A percentile compares a stretch with the other conserved stretches of the same genome.
Evolutionary conservation across 2,113 vertebrate species (phyloP).

Genomic region (Alethe diademata): DNA sequence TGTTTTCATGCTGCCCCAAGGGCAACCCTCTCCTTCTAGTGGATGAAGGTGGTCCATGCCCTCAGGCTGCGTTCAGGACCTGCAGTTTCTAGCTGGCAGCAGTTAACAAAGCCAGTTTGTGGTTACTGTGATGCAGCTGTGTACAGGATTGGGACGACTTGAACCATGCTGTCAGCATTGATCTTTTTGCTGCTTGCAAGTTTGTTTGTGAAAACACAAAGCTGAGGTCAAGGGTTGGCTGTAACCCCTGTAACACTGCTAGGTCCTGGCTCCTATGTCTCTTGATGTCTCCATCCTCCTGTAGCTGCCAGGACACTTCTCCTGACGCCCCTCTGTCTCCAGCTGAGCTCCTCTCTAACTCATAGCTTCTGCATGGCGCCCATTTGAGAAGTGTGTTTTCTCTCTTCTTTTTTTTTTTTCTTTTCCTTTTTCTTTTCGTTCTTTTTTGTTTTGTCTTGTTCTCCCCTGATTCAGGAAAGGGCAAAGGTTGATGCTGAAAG

Average conservation of each 20-base stretch:
- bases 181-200: not conserved
- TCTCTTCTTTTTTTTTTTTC: constrained; percentile 40
- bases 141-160: not conserved
- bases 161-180: not conserved
- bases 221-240: not conserved
- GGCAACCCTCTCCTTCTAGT: not conserved
- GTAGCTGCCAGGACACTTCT: not conserved
- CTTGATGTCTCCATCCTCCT: fast-evolving
- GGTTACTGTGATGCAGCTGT: not conserved
- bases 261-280: fast-evolving
- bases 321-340: not conserved
- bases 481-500: constrained; percentile 92
- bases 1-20: fast-evolving
- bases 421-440: not conserved
- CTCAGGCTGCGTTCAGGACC: not conserved
- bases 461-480: constrained; percentile 87
- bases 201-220: not conserved
- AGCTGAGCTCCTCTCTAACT: not conserved
- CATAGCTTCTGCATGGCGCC: constrained; percentile 76
- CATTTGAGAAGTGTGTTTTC: constrained; percentile 84
- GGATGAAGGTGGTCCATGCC: not conserved
- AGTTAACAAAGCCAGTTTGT: not conserved
- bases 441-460: constrained; percentile 32
- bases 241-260: not conserved
- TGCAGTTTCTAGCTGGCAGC: not conserved